Percentiles rank a stretch among this genome's conserved stretches.
Conservation (phyloP, 1,140 invertebrate species). For the Proctacanthus coquilletti region DNA sequence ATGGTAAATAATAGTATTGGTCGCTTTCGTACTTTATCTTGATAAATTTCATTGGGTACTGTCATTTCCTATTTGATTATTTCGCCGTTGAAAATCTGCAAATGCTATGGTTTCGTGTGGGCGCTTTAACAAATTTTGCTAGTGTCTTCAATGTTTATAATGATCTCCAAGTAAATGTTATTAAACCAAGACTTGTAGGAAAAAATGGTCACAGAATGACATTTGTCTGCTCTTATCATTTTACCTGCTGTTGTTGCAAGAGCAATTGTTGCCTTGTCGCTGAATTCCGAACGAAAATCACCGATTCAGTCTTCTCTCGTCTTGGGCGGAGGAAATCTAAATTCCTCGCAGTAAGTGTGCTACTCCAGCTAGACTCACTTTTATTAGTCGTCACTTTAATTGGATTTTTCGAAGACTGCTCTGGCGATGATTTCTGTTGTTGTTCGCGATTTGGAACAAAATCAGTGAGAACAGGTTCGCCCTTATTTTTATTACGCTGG, state of each 20-base stretch:
- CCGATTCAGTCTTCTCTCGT: slow-evolving; percentile 72
- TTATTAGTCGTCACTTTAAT: not conserved
- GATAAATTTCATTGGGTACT: too few species aligned
- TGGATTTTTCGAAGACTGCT: slow-evolving; percentile 2
- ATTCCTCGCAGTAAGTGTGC: slow-evolving; percentile 11
- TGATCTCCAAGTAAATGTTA: not conserved
- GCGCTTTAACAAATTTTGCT: too few species aligned
- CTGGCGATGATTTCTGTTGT: slow-evolving; percentile 10
- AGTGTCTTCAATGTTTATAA: too few species aligned
- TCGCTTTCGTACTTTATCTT: too few species aligned
- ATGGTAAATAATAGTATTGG: too few species aligned
- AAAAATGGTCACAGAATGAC: too few species aligned
- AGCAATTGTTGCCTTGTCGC: slow-evolving; percentile 31
- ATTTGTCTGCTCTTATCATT: slow-evolving; percentile 10
- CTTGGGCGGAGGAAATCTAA: slow-evolving; percentile 42
- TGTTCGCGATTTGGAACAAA: slow-evolving; percentile 25
- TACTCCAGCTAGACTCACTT: slow-evolving; percentile 15
- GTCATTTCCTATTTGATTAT: too few species aligned
- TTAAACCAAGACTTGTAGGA: too few species aligned
- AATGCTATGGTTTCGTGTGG: too few species aligned
- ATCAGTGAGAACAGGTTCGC: slow-evolving; percentile 55
- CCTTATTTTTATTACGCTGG: slow-evolving; percentile 41
- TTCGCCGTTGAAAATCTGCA: too few species aligned
- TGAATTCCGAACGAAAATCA: slow-evolving; percentile 52
- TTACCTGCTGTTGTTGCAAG: slow-evolving; percentile 30